phyloP scores from a whole-genome alignment of 1,140 invertebrate species.

The Penaeus chinensis region DNA sequence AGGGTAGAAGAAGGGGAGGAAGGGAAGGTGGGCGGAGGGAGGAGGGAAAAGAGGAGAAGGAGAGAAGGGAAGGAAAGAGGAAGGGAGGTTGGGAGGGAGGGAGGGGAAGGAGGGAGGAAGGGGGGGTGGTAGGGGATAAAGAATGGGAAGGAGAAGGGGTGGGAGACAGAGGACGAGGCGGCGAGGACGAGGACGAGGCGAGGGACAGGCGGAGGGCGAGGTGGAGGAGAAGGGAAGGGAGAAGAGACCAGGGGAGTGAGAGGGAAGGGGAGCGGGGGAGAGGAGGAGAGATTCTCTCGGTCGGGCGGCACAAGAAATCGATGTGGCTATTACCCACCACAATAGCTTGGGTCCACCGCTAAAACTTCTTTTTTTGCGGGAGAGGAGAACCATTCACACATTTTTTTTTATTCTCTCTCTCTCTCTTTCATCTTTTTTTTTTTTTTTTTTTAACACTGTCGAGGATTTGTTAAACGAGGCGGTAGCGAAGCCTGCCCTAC shows the following conservation, averaged over 20 bases:
- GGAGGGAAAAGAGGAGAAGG: neutral
- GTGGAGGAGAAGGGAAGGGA: neutral
- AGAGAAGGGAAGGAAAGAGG: neutral
- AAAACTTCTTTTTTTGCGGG: neutral
- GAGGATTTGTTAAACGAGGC: too few species aligned
- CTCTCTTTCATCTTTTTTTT: conserved; percentile 21
- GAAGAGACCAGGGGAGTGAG: neutral
- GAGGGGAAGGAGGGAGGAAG: too few species aligned
- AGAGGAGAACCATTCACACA: neutral
- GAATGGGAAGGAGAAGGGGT: neutral
- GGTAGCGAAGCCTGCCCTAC: too few species aligned
- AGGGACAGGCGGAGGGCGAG: neutral
- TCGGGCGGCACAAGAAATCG: too few species aligned
- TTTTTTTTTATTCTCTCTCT: conserved; percentile 20
- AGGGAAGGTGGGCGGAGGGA: conserved; percentile 3
- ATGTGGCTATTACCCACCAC: too few species aligned
- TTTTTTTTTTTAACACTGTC: neutral
- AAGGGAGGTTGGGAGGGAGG: neutral
- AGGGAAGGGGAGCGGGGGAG: too few species aligned
- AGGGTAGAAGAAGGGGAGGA: neutral
- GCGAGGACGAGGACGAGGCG: neutral
- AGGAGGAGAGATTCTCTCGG: too few species aligned
- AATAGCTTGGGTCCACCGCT: too few species aligned
- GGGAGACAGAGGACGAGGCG: too few species aligned
- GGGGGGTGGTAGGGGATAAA: too few species aligned